Evolutionary conservation across 2,888 invertebrate species (phyloP), one percentile per base, ranked within the genome.

Genomic region (Molorchus minor): DNA sequence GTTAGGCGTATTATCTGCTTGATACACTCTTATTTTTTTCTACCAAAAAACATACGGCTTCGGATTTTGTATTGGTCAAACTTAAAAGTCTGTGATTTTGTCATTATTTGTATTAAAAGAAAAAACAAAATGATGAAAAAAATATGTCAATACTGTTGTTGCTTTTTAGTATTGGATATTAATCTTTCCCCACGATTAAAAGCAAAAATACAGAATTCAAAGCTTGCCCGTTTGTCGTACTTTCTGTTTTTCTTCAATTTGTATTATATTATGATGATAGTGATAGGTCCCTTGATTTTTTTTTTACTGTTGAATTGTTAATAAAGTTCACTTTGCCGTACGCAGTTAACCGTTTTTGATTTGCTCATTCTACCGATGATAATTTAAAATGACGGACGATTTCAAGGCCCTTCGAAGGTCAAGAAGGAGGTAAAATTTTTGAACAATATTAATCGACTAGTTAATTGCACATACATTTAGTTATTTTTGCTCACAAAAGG

Each of bases 81-180:
- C 62, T 64, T 58, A 68, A 69, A 72, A 72, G 74, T 76, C 78
- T 78, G 78, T 78, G 78, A 78, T 77, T 70, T 75, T 76, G 52
- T 52, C 40, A 52, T 52, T 70, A 73, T 69, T 73, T 73, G 7
- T 7, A n/a, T n/a, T 33, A 33, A 33, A 33, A 33, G 12, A 5
- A 25, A n/a, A 33, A 3, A 33, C 7, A 33, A 33, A 10, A 33
- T n/a, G 12, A 33, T 12, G 29, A 41, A 69, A 74, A 71, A 70
- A 74, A 73, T 75, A 74, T 74, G 71, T 75, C 76, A 75, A 76
- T 77, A 76, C 76, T 73, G 75, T 75, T 75, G 76, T 75, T 75
- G 71, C 73, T 75, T 75, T 76, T 72, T 75, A 69, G 76, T 77
- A 77, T 75, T 77, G 77, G 70, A 73, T 69, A 70, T 71, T 56